Evolutionary conservation across 2,797 vertebrate species (phyloP).

Genomic region (Acrossocheilus wenchowensis): DNA sequence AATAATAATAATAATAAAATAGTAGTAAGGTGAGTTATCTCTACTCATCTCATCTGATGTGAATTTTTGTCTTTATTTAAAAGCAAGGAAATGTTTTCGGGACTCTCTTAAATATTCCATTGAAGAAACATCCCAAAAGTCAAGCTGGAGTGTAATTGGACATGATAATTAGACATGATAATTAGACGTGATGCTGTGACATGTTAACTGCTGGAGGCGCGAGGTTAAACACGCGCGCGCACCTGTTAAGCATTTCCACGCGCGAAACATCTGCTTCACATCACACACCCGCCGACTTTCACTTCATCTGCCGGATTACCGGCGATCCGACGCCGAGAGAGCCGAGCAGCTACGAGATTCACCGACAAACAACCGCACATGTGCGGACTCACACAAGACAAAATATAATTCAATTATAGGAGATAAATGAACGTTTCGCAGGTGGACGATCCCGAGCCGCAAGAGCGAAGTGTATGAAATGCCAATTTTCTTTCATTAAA

Average conservation of each 20-base stretch:
- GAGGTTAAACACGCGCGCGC: conserved; percentile 45
- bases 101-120: not conserved
- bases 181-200: conserved; percentile 40
- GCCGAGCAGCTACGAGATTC: not conserved
- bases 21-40: not conserved
- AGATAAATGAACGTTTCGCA: conserved; percentile 48
- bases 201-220: conserved; percentile 17
- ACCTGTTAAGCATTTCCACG: conserved; percentile 52
- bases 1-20: not conserved
- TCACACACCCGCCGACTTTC: conserved; percentile 17
- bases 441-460: conserved; percentile 79
- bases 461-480: conserved; percentile 84
- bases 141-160: conserved; percentile 9
- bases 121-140: conserved; percentile 11
- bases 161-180: conserved; percentile 39
- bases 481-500: conserved; percentile 87
- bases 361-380: not conserved
- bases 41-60: not conserved
- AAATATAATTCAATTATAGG: conserved; percentile 53
- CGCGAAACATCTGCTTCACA: conserved; percentile 50
- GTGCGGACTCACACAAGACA: conserved; percentile 26
- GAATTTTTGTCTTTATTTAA: not conserved
- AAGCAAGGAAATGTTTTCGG: not conserved
- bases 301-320: not conserved
- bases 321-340: not conserved